Percentiles rank a stretch among this genome's conserved stretches.
phyloP scores from a whole-genome alignment of 1,140 invertebrate species.

The Cydia splendana region DNA sequence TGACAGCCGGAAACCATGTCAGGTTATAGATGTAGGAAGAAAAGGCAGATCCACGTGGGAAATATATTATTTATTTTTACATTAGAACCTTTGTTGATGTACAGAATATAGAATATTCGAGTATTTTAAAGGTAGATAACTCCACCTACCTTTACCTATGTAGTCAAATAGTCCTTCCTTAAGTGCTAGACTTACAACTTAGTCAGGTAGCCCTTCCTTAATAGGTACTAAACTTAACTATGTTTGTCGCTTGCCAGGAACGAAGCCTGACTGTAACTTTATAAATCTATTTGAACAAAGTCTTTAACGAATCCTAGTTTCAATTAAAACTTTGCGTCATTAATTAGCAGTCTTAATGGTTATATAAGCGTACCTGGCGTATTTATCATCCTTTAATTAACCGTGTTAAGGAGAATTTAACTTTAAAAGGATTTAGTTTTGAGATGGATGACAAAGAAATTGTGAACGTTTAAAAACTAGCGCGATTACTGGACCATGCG shows the following conservation, averaged over 20 bases:
- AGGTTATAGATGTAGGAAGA: too few relatives aligned
- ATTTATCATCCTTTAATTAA: conserved; percentile 41
- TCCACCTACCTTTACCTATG: too few relatives aligned
- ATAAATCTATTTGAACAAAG: neutral
- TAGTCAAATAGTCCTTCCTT: neutral
- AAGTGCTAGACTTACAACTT: neutral
- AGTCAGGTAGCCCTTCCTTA: neutral
- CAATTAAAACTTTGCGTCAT: neutral
- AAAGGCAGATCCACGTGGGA: too few relatives aligned
- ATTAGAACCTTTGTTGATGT: too few relatives aligned
- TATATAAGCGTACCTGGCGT: neutral
- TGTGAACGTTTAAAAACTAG: conserved; percentile 59
- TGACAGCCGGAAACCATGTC: too few relatives aligned
- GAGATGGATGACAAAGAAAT: conserved; percentile 52
- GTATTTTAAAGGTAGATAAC: too few relatives aligned
- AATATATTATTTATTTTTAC: too few relatives aligned
- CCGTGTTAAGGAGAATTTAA: conserved; percentile 40
- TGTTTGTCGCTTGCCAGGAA: neutral
- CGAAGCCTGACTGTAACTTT: neutral
- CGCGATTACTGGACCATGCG: conserved; percentile 45
- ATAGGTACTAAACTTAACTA: neutral
- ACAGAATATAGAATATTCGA: too few relatives aligned
- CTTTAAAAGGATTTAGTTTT: conserved; percentile 47
- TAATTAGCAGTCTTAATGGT: neutral
- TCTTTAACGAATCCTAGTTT: neutral